A percentile compares a stretch with the other conserved stretches of the same genome.
phyloP scores from a whole-genome alignment of 2,888 invertebrate genomes.

The Parnassius mnemosyne region DNA sequence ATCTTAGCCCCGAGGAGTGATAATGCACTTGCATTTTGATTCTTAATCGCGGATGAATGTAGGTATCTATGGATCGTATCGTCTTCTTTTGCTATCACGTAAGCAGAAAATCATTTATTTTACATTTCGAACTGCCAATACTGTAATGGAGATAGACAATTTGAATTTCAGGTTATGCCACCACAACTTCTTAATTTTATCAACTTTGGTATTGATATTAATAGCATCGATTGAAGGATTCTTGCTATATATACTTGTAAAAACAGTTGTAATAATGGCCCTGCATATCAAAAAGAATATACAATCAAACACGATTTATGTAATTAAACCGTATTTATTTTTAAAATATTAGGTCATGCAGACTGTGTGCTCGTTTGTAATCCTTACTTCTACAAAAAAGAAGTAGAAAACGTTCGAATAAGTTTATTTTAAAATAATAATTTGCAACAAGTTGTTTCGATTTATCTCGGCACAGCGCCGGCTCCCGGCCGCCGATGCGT shows the following conservation, averaged over 20 bases:
- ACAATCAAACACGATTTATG: conserved; percentile 91
- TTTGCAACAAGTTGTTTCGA: conserved; percentile 10
- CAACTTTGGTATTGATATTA: conserved; percentile 80
- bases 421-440: conserved; percentile 6
- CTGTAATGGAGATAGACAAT: too few relatives aligned
- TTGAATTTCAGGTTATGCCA: conserved; percentile 86
- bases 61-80: too few relatives aligned
- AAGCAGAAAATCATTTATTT: too few relatives aligned
- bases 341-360: conserved; percentile 16
- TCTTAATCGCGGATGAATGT: too few relatives aligned
- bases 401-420: too few relatives aligned
- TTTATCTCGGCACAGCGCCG: conserved; percentile 10
- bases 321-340: conserved; percentile 39
- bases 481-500: conserved; percentile 18
- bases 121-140: too few relatives aligned
- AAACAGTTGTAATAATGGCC: conserved; percentile 84
- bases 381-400: too few relatives aligned
- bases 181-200: conserved; percentile 88
- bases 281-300: conserved; percentile 88
- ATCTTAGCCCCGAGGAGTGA: too few relatives aligned
- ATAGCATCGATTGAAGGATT: conserved; percentile 94
- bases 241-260: conserved; percentile 92
- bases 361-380: too few relatives aligned
- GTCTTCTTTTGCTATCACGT: too few relatives aligned
- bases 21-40: too few relatives aligned